Conservation (phyloP, 2,113 vertebrate species). For the Colaptes auratus region DNA sequence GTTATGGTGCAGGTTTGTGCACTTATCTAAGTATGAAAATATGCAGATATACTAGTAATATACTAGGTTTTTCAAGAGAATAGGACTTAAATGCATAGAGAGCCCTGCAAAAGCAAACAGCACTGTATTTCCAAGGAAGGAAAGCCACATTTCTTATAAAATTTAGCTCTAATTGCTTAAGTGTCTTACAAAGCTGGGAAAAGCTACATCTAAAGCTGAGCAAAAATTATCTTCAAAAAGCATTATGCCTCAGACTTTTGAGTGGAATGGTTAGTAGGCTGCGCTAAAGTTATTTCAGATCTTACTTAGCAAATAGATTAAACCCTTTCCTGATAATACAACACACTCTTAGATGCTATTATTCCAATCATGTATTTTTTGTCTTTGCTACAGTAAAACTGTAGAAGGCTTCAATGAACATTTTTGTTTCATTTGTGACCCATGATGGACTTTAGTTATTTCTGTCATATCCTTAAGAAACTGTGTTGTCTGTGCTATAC, state of each 20-base stretch:
- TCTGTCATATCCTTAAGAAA: not conserved
- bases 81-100: fast-evolving
- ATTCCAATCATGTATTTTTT: not conserved
- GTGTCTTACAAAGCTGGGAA: not conserved
- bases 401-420: not conserved
- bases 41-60: not conserved
- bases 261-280: not conserved
- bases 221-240: not conserved
- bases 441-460: not conserved
- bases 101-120: not conserved
- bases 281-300: not conserved
- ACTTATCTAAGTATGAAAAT: not conserved
- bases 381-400: not conserved
- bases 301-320: not conserved
- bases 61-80: not conserved
- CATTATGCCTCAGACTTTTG: not conserved
- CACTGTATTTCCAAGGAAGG: not conserved
- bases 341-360: not conserved
- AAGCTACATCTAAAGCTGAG: not conserved
- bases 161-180: not conserved
- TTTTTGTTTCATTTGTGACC: not conserved
- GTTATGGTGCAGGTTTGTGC: not conserved
- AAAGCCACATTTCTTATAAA: not conserved
- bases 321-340: not conserved
- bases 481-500: too few relatives aligned